A percentile compares a stretch with the other conserved stretches of the same genome.
Evolutionary conservation across 2,113 vertebrate species (phyloP).

Genomic region (Anser brachyrhynchus): DNA sequence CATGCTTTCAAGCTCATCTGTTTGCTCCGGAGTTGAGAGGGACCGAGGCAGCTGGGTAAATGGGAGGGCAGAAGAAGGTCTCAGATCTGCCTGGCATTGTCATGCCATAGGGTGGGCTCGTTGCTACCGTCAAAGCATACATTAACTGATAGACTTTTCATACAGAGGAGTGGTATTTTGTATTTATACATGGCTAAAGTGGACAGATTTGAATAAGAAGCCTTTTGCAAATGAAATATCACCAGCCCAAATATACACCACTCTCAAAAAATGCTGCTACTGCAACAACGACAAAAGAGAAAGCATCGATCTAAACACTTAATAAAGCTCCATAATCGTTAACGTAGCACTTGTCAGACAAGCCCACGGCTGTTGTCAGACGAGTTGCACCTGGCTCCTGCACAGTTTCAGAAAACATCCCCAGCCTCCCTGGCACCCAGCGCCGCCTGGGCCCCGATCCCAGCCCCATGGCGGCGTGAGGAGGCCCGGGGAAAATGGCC

Average conservation of each 20-base stretch:
- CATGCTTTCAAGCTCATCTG: not conserved
- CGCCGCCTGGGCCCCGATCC: not conserved
- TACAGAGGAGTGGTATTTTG: not conserved
- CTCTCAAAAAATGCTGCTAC: not conserved
- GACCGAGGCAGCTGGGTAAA: not conserved
- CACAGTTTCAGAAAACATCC: accelerated
- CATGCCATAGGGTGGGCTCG: not conserved
- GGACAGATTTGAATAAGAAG: not conserved
- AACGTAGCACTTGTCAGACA: not conserved
- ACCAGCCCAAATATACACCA: not conserved
- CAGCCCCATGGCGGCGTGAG: too few species aligned
- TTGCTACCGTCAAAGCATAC: not conserved
- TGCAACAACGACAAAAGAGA: not conserved
- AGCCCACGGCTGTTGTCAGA: accelerated
- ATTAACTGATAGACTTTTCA: not conserved
- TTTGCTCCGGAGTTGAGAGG: not conserved
- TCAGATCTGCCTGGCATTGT: not conserved
- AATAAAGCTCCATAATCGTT: not conserved
- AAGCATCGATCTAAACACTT: not conserved
- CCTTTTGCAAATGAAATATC: not conserved
- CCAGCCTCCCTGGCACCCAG: accelerated
- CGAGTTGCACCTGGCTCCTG: not conserved
- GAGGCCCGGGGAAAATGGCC: not conserved
- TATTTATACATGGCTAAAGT: not conserved
- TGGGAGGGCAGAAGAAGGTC: not conserved